A percentile compares a stretch with the other conserved stretches of the same genome.
Evolutionary conservation across 2,797 vertebrate species (phyloP).

Genomic region (Hafferia zeledoni): DNA sequence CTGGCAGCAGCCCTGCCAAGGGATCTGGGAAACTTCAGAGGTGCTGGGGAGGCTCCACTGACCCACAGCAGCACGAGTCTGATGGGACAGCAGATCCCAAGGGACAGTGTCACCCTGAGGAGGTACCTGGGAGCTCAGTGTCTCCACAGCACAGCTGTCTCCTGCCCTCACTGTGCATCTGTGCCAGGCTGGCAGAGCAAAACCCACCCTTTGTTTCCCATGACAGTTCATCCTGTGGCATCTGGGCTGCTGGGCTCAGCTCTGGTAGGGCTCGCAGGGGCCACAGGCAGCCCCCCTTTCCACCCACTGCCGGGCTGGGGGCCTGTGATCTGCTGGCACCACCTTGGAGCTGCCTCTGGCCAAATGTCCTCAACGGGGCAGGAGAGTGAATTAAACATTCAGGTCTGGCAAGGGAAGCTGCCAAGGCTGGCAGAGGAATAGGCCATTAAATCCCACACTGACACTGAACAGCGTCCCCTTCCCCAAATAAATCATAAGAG

Average conservation of each 20-base stretch:
- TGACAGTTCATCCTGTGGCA: rapidly evolving
- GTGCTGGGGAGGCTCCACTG: too few relatives aligned
- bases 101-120: not conserved
- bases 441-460: slow-evolving; percentile 39
- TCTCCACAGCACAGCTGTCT: not conserved
- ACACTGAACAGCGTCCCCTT: not conserved
- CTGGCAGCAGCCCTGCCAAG: not conserved
- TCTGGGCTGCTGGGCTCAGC: not conserved
- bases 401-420: slow-evolving; percentile 3
- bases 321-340: rapidly evolving
- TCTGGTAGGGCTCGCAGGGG: rapidly evolving
- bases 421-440: slow-evolving; percentile 24
- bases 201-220: not conserved
- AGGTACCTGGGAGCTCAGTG: not conserved
- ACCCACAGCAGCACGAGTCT: not conserved
- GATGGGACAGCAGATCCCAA: not conserved
- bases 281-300: not conserved
- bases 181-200: not conserved
- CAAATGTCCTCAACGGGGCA: not conserved
- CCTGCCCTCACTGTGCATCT: rapidly evolving
- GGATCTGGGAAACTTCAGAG: not conserved
- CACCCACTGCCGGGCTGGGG: not conserved
- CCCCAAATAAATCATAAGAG: slow-evolving; percentile 38
- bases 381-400: not conserved
- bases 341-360: not conserved